Evolutionary conservation across 92 coral and sea anemone species (phyloP).

Genomic region (Epizoanthus illoricatus): DNA sequence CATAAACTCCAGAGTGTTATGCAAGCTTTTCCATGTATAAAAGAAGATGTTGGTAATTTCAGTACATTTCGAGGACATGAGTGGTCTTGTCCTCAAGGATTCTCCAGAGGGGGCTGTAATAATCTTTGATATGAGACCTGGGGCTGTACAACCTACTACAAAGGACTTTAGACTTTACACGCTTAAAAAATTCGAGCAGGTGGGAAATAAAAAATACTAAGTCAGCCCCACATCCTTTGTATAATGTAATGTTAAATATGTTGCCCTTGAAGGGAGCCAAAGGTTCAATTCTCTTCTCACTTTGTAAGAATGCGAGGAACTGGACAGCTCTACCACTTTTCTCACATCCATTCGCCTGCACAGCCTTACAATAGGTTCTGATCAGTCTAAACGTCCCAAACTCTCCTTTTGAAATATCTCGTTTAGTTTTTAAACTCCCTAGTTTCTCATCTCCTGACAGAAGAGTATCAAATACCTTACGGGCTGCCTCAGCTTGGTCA

Average conservation of each 20-base stretch:
- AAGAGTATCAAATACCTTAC: constrained; percentile 50
- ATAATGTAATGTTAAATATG: constrained; percentile 38
- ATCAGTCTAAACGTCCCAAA: constrained; percentile 40
- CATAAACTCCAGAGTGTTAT: constrained; percentile 29
- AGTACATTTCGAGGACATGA: constrained; percentile 47
- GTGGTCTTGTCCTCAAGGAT: constrained; percentile 32
- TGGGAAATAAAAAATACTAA: constrained; percentile 24
- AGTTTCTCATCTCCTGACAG: constrained; percentile 34
- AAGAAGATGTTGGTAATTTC: constrained; percentile 42
- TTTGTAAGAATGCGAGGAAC: constrained; percentile 32
- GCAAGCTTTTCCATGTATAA: constrained; percentile 38
- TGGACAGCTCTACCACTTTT: constrained; percentile 41
- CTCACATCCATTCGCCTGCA: constrained; percentile 44
- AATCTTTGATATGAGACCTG: constrained; percentile 40
- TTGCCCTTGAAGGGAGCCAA: constrained; percentile 44
- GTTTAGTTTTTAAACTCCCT: constrained; percentile 5
- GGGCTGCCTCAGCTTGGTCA: too few relatives aligned
- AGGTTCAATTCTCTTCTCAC: constrained; percentile 26
- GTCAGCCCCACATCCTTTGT: constrained; percentile 41
- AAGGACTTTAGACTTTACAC: constrained; percentile 32
- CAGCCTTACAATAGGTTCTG: constrained; percentile 48
- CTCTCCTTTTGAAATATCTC: constrained; percentile 33
- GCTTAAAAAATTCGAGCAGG: constrained; percentile 31
- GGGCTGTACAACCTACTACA: constrained; percentile 49
- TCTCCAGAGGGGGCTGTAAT: constrained; percentile 51